phyloP scores from a whole-genome alignment of 37 sponge, comb jelly and placozoan species.

The Aplysina aerophoba region DNA sequence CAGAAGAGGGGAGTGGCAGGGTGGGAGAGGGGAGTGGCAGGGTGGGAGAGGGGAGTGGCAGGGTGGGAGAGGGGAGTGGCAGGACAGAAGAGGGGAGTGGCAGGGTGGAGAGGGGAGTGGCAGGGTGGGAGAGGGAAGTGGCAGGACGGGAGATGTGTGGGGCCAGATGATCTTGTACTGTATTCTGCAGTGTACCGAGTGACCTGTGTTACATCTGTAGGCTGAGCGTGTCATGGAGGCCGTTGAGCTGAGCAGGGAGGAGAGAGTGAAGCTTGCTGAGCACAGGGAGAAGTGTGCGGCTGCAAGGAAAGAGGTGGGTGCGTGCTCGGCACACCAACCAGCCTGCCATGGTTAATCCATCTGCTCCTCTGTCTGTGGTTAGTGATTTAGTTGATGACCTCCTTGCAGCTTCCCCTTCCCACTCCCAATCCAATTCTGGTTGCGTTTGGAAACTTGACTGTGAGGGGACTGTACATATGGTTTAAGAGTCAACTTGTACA shows the following conservation, averaged over 20 bases:
- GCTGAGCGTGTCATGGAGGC: slow-evolving; percentile 93
- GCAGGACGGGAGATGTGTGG: background rate
- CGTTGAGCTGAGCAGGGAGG: slow-evolving; percentile 73
- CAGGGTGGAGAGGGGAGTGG: slow-evolving; percentile 9
- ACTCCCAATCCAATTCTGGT: slow-evolving; percentile 69
- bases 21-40: background rate
- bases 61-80: background rate
- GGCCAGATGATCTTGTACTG: too few species aligned
- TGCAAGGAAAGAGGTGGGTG: slow-evolving; percentile 53
- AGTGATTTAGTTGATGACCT: background rate
- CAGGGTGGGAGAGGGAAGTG: background rate
- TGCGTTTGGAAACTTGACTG: slow-evolving; percentile 71
- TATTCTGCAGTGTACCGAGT: too few species aligned
- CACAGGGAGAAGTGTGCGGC: slow-evolving; percentile 45
- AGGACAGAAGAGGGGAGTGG: too few species aligned
- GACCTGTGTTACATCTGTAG: slow-evolving; percentile 22
- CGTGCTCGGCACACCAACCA: too few species aligned
- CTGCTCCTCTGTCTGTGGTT: background rate
- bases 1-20: background rate
- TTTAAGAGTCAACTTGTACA: background rate
- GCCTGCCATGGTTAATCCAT: background rate
- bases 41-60: background rate
- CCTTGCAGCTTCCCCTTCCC: slow-evolving; percentile 65
- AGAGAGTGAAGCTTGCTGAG: slow-evolving; percentile 53
- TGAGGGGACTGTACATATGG: too few species aligned